phyloP scores from a whole-genome alignment of 1,140 invertebrate genomes.

The Orius insidiosus region DNA sequence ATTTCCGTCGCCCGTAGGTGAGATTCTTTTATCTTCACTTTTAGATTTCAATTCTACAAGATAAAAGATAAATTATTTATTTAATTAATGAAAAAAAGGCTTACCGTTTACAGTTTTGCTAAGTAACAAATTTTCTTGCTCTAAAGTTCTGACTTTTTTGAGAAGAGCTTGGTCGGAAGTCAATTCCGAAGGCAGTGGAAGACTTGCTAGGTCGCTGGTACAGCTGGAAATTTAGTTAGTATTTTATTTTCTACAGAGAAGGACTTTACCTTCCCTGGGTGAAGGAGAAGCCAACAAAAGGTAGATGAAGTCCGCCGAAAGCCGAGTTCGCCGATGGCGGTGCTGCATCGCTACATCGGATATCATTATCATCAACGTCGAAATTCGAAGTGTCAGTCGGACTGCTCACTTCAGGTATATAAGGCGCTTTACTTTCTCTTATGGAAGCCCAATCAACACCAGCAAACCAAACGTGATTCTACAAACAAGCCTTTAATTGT shows the following conservation, averaged over 20 bases:
- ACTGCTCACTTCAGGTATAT: slow-evolving; percentile 83
- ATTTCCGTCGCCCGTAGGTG: slow-evolving; percentile 29
- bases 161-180: slow-evolving; percentile 19
- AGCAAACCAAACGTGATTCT: slow-evolving; percentile 87
- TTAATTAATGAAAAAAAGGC: background rate
- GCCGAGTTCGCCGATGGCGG: slow-evolving; percentile 91
- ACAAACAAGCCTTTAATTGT: slow-evolving; percentile 15
- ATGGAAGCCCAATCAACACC: slow-evolving; percentile 86
- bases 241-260: background rate
- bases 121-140: slow-evolving; percentile 48
- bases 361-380: slow-evolving; percentile 90
- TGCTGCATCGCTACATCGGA: slow-evolving; percentile 68
- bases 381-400: slow-evolving; percentile 99
- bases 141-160: slow-evolving; percentile 38
- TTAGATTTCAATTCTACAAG: slow-evolving; percentile 19
- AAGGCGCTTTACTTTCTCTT: slow-evolving; percentile 73
- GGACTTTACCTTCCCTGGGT: slow-evolving; percentile 58
- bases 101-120: slow-evolving; percentile 36
- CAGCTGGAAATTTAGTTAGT: background rate
- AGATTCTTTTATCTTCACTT: slow-evolving; percentile 22
- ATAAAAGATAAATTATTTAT: background rate
- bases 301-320: slow-evolving; percentile 95
- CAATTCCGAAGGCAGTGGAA: slow-evolving; percentile 6
- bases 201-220: slow-evolving; percentile 11
- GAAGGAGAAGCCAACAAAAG: slow-evolving; percentile 97